phyloP scores from a whole-genome alignment of 2,113 vertebrate species.

The Dendrocopos noguchii region DNA sequence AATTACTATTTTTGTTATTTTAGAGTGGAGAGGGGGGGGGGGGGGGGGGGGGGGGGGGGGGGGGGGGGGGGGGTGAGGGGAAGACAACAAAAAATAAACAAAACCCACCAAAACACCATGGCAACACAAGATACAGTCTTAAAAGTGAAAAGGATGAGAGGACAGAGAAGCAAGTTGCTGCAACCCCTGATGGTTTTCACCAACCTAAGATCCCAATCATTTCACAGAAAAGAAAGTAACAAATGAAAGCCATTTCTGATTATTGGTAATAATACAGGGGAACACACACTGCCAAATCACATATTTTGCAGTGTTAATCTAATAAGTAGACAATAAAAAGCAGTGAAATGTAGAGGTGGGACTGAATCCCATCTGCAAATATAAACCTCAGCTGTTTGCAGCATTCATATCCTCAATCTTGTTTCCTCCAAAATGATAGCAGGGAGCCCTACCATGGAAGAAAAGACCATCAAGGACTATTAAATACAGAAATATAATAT shows the following conservation, averaged over 20 bases:
- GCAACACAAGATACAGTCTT: neutral
- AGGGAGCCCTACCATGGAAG: neutral
- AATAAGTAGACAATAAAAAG: neutral
- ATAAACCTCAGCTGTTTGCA: neutral
- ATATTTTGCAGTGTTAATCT: neutral
- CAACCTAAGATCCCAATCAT: neutral
- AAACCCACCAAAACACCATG: neutral
- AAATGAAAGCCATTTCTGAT: neutral
- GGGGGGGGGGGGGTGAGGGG: no score
- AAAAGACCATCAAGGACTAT: neutral
- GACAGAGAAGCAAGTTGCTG: neutral
- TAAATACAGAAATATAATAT: neutral
- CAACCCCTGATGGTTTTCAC: neutral
- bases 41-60: no score
- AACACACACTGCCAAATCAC: neutral
- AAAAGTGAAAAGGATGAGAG: neutral
- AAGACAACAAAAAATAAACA: no score
- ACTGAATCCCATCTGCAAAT: neutral
- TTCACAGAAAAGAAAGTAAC: neutral
- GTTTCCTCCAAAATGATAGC: fast-evolving
- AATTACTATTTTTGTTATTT: no score
- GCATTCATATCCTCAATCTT: neutral
- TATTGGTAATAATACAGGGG: neutral
- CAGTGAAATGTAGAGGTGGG: neutral
- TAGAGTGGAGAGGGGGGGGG: no score